phyloP scores from a whole-genome alignment of 2,113 vertebrate species.

The Struthio camelus region DNA sequence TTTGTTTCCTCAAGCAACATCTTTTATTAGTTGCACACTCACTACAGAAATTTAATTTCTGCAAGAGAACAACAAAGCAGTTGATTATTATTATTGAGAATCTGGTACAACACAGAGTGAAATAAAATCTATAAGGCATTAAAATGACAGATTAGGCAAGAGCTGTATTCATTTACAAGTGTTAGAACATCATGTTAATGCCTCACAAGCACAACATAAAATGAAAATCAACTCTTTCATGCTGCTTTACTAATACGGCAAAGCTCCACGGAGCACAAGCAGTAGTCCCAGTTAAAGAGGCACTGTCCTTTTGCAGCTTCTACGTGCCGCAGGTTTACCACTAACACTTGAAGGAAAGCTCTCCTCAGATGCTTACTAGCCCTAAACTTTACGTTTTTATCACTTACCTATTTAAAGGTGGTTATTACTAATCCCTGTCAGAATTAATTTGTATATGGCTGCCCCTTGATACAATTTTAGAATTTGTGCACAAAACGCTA shows the following conservation, averaged over 20 bases:
- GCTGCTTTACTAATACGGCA: constrained; percentile 80
- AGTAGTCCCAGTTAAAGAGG: constrained; percentile 72
- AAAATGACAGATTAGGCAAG: constrained; percentile 99
- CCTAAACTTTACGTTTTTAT: constrained; percentile 8
- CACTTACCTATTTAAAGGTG: constrained; percentile 17
- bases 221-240: constrained; percentile 91
- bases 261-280: constrained; percentile 75
- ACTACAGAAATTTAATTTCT: constrained; percentile 98
- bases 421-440: constrained; percentile 24
- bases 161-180: constrained; percentile 98
- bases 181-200: constrained; percentile 98
- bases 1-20: constrained; percentile 98
- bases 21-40: constrained; percentile 99
- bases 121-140: constrained; percentile 99
- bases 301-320: constrained; percentile 67
- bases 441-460: not conserved
- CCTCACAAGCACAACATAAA: constrained; percentile 92
- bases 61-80: constrained; percentile 91
- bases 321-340: constrained; percentile 53
- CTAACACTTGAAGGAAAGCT: constrained; percentile 54
- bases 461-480: not conserved
- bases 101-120: constrained; percentile 92
- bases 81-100: constrained; percentile 99
- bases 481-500: not conserved
- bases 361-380: not conserved